phyloP scores from a whole-genome alignment of 2,888 invertebrate species.

The Globia sparganii region DNA sequence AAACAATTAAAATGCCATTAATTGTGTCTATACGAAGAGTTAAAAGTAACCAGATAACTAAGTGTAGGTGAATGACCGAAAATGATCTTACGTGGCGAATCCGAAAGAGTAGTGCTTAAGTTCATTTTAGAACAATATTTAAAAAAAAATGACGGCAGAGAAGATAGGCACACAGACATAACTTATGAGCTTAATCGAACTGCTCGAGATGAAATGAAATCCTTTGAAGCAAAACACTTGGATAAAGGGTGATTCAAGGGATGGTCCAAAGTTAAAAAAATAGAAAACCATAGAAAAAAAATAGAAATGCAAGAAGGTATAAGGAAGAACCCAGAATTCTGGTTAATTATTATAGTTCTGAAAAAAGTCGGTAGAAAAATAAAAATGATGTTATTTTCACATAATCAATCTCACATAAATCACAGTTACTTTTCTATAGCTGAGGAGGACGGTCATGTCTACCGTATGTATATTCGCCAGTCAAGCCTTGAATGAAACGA shows the following conservation, averaged over 20 bases:
- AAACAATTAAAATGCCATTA: no score
- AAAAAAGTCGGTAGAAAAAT: neutral
- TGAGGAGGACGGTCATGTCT: conserved; percentile 52
- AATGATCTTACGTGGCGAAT: neutral
- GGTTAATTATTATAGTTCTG: neutral
- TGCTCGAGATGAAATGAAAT: neutral
- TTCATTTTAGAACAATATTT: neutral
- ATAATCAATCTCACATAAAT: conserved; percentile 25
- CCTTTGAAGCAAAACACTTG: neutral
- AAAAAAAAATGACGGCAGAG: no score
- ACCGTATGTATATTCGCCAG: conserved; percentile 46
- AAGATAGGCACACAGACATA: neutral
- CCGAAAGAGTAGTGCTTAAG: neutral
- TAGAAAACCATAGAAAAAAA: no score
- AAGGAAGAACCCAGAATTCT: neutral
- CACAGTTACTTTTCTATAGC: conserved; percentile 59
- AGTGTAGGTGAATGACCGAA: neutral
- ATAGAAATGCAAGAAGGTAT: no score
- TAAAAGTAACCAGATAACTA: neutral
- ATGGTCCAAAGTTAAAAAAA: neutral
- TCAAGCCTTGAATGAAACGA: conserved; percentile 19
- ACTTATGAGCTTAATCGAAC: neutral
- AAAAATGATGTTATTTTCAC: conserved; percentile 3
- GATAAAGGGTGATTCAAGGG: neutral
- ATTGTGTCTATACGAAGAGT: neutral